These are phyloP conservation scores for Pipa parva DNA, from an alignment of 2,113 vertebrate species.

Conservation along the genomic window DNA sequence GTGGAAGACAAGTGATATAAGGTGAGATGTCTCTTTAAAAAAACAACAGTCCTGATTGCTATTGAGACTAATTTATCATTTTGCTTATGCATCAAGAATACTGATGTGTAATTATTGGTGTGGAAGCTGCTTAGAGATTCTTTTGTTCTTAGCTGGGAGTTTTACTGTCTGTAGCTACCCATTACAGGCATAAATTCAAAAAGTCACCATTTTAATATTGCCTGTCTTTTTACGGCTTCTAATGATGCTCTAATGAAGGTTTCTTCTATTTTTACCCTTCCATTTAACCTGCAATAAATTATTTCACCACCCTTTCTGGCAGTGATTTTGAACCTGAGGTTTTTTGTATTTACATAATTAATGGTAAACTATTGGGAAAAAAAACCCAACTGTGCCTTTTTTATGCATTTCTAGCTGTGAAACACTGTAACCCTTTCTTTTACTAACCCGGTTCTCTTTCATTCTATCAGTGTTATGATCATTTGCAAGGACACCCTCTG, in stretches of 20 bases:
- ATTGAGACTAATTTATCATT: conserved; percentile 23
- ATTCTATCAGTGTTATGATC: too few species aligned
- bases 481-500: too few species aligned
- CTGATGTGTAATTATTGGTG: conserved; percentile 27
- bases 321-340: too few species aligned
- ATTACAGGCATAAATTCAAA: conserved; percentile 13
- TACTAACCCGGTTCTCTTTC: too few species aligned
- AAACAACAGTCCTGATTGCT: conserved; percentile 12
- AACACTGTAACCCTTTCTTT: too few species aligned
- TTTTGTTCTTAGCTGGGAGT: conserved; percentile 1
- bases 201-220: conserved; percentile 1
- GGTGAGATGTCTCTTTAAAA: conserved; percentile 2
- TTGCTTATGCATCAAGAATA: conserved; percentile 16
- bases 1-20: conserved; percentile 1
- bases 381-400: too few species aligned
- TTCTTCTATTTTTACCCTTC: conserved; percentile 1
- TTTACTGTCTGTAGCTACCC: conserved; percentile 3
- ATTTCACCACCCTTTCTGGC: neutral
- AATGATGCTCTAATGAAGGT: too few species aligned
- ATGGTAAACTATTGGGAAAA: too few species aligned
- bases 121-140: conserved; percentile 7
- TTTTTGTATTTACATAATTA: too few species aligned
- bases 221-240: too few species aligned
- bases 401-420: too few species aligned
- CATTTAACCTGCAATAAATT: neutral